phyloP scores from a whole-genome alignment of 2,113 vertebrate species.

The Chionis minor region DNA sequence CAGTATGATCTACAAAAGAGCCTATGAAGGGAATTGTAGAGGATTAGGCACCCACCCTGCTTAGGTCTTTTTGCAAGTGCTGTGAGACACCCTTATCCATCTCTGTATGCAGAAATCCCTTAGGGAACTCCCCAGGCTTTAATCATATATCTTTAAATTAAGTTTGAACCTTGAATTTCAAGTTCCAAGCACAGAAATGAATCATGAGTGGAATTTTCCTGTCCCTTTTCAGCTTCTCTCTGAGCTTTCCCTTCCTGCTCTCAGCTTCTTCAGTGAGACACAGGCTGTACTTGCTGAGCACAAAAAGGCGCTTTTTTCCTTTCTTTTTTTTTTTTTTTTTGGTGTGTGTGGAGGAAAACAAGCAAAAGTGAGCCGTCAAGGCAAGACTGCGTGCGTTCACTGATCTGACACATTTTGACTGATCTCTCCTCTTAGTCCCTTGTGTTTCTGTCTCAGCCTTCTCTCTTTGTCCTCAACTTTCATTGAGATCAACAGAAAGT shows the following conservation, averaged over 20 bases:
- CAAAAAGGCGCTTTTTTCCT: not conserved
- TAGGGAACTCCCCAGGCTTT: not conserved
- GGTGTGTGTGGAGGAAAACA: not conserved
- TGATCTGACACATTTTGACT: slow-evolving; percentile 14
- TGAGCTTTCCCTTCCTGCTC: not conserved
- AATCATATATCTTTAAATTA: not conserved
- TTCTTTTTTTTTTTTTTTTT: not conserved
- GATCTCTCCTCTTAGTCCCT: not conserved
- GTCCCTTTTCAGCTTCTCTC: not conserved
- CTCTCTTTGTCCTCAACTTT: not conserved
- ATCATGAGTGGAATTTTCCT: slow-evolving; percentile 24
- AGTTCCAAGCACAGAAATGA: slow-evolving; percentile 4
- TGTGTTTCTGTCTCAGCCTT: not conserved
- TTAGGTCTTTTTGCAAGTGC: not conserved
- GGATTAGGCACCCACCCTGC: not conserved
- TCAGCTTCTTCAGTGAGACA: not conserved
- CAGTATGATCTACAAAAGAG: not conserved
- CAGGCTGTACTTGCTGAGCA: not conserved
- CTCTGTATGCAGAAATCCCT: not conserved
- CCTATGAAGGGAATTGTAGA: not conserved
- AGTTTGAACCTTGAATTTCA: not conserved
- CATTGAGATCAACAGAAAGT: not conserved
- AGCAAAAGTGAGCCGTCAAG: not conserved
- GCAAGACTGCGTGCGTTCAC: not conserved
- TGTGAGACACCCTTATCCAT: not conserved